Evolutionary conservation across 2,888 invertebrate genomes (phyloP), one percentile per base, ranked within the genome.

Genomic region (Allolobophora icterica): DNA sequence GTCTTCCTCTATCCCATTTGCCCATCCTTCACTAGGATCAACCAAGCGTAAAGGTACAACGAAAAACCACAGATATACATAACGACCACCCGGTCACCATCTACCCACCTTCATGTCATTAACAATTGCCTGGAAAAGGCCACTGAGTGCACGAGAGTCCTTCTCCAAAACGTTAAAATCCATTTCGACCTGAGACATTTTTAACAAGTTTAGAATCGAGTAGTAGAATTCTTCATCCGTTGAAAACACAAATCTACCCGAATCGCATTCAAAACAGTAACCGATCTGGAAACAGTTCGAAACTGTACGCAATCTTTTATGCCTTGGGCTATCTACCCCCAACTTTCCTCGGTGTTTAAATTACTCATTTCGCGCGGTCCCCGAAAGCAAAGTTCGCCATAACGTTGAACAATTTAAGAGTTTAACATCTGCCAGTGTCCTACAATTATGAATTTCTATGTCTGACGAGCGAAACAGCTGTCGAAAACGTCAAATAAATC

Each of bases 101-200:
- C 71, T n/a, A 71, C 71, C 24, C 38, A 87, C 87, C 87, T 87
- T 87, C 87, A 87, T 87, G 34, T 87, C 87, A 33, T 35, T 35
- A 38, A 87, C 87, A 8, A 87, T 87, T 5, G 35, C 21, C 35
- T 87, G 87, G 35, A 87, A 87, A 24, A 87, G 87, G 38, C 38
- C 87, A 38, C 13, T 87, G 35, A 87, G 38, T 38, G 34, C 35
- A 87, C 87, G 87, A 34, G 87, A 87, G 34, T 87, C 87, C 19
- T 38, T 34, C 87, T 87, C 87, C 87, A 87, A 35, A 38, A 38
- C 87, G 87, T 38, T 38, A 4, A 87, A 3, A 34, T 87, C 87
- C 87, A 38, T 38, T 38, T 87, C 87, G 35, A 87, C 4, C 19
- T 87, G 87, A 35, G 87, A 87, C 87, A 87, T 87, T 87, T 87